Evolutionary conservation across 2,888 invertebrate species (phyloP).

Genomic region (Apocheima hispidaria): DNA sequence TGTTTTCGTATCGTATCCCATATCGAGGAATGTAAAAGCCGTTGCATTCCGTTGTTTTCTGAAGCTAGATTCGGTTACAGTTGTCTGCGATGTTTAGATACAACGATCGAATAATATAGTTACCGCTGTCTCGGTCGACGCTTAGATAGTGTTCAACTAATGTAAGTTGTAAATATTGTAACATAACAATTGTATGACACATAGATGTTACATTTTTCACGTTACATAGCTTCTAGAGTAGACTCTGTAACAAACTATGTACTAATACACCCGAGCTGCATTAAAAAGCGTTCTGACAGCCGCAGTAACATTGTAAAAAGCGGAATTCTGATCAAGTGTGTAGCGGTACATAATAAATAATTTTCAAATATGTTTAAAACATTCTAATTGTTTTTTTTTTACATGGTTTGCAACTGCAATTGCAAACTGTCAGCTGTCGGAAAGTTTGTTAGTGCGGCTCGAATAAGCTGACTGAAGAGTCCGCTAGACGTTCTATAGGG

Average conservation of each 20-base stretch:
- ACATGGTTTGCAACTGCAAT: no score
- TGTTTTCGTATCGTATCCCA: not conserved
- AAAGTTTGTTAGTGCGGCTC: no score
- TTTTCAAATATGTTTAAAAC: no score
- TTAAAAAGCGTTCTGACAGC: no score
- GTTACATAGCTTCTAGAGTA: conserved; percentile 13
- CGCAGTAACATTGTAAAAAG: no score
- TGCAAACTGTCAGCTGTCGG: no score
- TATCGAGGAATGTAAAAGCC: not conserved
- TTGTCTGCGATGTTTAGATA: conserved; percentile 2
- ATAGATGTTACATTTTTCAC: conserved; percentile 15
- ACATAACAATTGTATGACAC: conserved; percentile 41
- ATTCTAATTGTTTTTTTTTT: no score
- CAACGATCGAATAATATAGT: conserved; percentile 11
- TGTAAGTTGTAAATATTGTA: conserved; percentile 54
- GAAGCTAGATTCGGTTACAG: not conserved
- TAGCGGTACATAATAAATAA: no score
- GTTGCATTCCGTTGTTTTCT: not conserved
- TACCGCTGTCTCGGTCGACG: not conserved
- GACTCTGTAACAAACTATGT: conserved; percentile 4
- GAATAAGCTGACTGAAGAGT: not conserved
- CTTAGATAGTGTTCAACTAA: not conserved
- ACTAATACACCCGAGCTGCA: no score
- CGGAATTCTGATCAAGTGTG: no score
- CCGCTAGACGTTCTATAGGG: not conserved